These are phyloP conservation scores for Elysia crispata DNA, from an alignment of 2,888 invertebrate genomes.

Conservation along the genomic window DNA sequence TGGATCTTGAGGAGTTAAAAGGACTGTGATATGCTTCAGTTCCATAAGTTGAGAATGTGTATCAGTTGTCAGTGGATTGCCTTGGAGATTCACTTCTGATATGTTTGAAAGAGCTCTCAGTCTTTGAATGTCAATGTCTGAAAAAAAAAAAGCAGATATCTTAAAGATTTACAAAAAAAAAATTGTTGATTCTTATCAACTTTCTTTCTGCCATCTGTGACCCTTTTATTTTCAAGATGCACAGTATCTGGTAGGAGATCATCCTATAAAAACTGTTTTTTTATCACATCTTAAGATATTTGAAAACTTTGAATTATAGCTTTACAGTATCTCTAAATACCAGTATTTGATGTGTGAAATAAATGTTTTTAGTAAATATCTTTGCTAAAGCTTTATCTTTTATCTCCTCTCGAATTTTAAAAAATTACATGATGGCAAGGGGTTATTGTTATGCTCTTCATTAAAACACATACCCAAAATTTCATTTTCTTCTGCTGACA, in stretches of 20 bases:
- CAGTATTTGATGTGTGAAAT: no score
- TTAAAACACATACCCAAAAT: constrained; percentile 58
- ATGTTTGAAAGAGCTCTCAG: constrained; percentile 60
- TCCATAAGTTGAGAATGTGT: constrained; percentile 55
- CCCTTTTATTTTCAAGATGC: no score
- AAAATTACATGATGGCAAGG: no score
- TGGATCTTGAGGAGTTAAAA: constrained; percentile 53
- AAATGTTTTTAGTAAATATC: no score
- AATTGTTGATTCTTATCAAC: background rate
- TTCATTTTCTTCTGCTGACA: constrained; percentile 61
- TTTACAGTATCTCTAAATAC: no score
- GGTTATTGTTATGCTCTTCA: background rate
- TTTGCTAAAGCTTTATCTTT: no score
- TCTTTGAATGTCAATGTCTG: constrained; percentile 64
- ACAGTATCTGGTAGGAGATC: no score
- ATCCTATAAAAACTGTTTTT: no score
- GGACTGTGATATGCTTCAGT: constrained; percentile 51
- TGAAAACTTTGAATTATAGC: no score
- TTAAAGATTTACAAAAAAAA: constrained; percentile 2
- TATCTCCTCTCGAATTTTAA: no score
- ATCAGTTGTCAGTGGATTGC: constrained; percentile 63
- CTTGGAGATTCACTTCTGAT: constrained; percentile 62
- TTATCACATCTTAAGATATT: no score
- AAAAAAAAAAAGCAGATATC: constrained; percentile 28
- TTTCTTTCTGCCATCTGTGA: no score